Percentiles rank a stretch among this genome's conserved stretches.
Conservation (phyloP, 2,888 invertebrate species). For the Amaurobius ferox region DNA sequence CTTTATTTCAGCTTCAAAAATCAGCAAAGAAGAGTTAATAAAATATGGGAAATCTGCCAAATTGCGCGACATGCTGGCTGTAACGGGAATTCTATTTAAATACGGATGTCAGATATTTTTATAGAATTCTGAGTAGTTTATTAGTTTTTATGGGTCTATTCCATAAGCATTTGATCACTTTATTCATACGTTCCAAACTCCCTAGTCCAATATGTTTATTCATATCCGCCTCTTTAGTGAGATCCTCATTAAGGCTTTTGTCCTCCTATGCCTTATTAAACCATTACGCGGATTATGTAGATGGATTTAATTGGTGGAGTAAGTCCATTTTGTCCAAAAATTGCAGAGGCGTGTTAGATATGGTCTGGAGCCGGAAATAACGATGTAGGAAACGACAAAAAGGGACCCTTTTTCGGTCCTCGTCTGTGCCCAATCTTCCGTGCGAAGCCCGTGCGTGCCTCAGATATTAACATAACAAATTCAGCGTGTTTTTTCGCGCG, state of each 20-base stretch:
- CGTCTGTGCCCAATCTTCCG: background rate
- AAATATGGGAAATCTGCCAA: too few relatives aligned
- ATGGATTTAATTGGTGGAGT: constrained; percentile 18
- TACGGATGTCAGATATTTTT: too few relatives aligned
- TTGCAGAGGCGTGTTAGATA: constrained; percentile 21
- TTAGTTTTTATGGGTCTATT: background rate
- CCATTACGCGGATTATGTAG: constrained; percentile 22
- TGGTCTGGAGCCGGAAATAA: background rate
- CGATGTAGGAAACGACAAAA: background rate
- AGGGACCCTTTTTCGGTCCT: background rate
- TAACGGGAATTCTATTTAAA: too few relatives aligned
- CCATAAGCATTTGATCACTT: background rate
- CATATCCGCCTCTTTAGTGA: constrained; percentile 1
- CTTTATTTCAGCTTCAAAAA: too few relatives aligned
- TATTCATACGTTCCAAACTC: too few relatives aligned
- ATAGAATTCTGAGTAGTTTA: background rate
- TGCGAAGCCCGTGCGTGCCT: background rate
- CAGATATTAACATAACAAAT: constrained; percentile 8
- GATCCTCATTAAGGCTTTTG: background rate
- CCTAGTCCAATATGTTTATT: constrained; percentile 35
- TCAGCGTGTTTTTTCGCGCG: constrained; percentile 14
- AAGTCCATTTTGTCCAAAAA: constrained; percentile 14
- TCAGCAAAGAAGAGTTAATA: too few relatives aligned
- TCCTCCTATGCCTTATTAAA: constrained; percentile 29
- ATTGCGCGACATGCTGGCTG: too few relatives aligned